Conservation (phyloP, 2,888 invertebrate species). For the Troides aeacus region DNA sequence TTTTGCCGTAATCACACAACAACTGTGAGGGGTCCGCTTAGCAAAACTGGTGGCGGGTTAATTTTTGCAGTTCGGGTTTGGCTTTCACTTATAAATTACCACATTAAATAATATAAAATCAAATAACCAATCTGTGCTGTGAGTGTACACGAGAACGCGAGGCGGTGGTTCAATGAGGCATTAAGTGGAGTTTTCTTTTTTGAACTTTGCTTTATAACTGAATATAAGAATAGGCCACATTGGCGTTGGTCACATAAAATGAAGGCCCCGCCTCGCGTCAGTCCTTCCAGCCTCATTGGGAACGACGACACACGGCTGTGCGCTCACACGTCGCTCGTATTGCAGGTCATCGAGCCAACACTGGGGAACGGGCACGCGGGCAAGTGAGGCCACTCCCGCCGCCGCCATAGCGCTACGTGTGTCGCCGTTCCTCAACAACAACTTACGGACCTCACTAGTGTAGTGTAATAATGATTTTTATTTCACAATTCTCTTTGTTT, state of each 20-base stretch:
- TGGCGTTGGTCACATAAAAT: not conserved
- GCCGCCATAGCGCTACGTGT: conserved; percentile 64
- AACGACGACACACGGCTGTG: conserved; percentile 78
- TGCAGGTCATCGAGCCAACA: conserved; percentile 68
- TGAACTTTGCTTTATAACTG: not conserved
- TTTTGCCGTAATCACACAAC: conserved; percentile 45
- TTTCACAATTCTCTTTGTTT: conserved; percentile 39
- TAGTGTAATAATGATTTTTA: conserved; percentile 56
- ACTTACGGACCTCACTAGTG: conserved; percentile 77
- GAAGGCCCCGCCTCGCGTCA: conserved; percentile 37
- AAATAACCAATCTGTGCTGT: conserved; percentile 43
- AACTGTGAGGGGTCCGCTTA: conserved; percentile 64
- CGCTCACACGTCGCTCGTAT: conserved; percentile 65
- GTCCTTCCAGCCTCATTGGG: conserved; percentile 59
- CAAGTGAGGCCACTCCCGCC: conserved; percentile 61
- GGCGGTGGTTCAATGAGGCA: conserved; percentile 47
- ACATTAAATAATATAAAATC: not conserved
- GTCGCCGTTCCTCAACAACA: conserved; percentile 75
- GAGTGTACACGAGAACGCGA: conserved; percentile 49
- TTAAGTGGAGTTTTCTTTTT: not conserved
- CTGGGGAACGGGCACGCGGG: conserved; percentile 68
- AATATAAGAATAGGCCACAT: too few relatives aligned
- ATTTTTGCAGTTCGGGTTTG: conserved; percentile 43
- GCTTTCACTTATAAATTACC: conserved; percentile 5
- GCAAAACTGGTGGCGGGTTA: conserved; percentile 71